Base-by-base conservation (phyloP, 2,797 vertebrate species). In the Gymnocypris eckloni region DNA sequence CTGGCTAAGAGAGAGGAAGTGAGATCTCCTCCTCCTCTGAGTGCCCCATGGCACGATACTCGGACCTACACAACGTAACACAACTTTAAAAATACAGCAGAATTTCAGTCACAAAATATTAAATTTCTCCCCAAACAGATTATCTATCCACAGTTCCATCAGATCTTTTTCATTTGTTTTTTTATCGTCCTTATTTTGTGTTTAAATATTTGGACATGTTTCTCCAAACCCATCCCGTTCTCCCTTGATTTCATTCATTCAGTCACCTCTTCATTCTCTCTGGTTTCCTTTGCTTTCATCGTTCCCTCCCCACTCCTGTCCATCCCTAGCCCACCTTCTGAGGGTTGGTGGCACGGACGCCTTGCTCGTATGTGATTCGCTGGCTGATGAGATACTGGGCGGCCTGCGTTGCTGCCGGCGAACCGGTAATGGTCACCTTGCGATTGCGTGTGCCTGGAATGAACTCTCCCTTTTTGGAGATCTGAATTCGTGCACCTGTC, bases 381-480 rank as follows among this genome's bases (percentile, higher is more conserved):
- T 98, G 97, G 95, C 97, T 98, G 96, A 98, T 98, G 94, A 98
- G 96, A 95, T 98, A 98, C 95, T 98, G 97, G 59, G 97, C 97
- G 82, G 97, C 97, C 94, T 98, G 97, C 18, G 97, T 98, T 82
- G 97, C 97, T 48, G 97, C 97, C 18, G 97, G 97, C 37, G 97
- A 97, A 92, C 97, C 97, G 66, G 97, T 98, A 94, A 98, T 98
- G 94, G 97, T 98, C 90, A 98, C 97, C 95, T 97, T 97, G 93
- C 97, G 97, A 96, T 97, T 98, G 94, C 97, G 96, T 90, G 97
- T 98, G 94, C 97, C 97, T 79, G 97, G 97, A 92, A 98, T 97
- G 95, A 98, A 98, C 93, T 98, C 97, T 85, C 97, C 97, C 92
- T 98, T 98, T 95, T 98, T 98, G 93, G 97, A 98, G 95, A 98